Evolutionary conservation across 2,113 vertebrate genomes (phyloP).

Genomic region (Pithys albifrons): DNA sequence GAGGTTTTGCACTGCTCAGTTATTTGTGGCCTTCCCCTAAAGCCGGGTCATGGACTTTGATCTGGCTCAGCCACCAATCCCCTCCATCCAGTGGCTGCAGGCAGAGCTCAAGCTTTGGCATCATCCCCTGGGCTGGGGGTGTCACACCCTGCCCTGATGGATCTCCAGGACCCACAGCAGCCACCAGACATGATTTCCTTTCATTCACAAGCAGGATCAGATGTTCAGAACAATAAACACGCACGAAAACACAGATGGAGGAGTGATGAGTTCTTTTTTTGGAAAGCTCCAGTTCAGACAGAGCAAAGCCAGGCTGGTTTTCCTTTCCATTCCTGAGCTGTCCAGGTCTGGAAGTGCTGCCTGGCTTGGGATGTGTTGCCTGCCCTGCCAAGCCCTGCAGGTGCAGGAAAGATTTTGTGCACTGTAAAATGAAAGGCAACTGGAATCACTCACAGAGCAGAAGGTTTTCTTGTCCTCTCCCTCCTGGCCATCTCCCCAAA

Average conservation of each 20-base stretch:
- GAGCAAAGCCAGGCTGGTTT: accelerated
- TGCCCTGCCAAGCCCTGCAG: neutral
- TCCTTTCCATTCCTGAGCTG: neutral
- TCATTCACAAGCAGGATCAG: neutral
- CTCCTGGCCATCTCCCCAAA: neutral
- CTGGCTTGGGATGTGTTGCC: neutral
- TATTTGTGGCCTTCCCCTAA: neutral
- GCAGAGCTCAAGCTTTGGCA: neutral
- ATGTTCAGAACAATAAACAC: neutral
- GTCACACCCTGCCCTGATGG: neutral
- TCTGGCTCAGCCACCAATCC: neutral
- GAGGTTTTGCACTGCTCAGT: neutral
- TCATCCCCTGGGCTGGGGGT: neutral
- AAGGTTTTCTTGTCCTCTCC: neutral
- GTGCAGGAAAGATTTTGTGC: neutral
- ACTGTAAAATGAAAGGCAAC: neutral
- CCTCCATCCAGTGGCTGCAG: accelerated
- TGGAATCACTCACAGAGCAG: neutral
- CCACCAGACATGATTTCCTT: accelerated
- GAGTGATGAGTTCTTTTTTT: accelerated
- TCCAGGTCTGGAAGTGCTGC: slow-evolving; percentile 9
- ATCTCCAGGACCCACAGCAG: neutral
- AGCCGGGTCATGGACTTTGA: neutral
- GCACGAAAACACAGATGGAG: accelerated
- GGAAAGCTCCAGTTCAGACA: neutral